These are phyloP conservation scores for Rhinogobius similis DNA, from an alignment of 2,113 vertebrate species.

Conservation along the genomic window DNA sequence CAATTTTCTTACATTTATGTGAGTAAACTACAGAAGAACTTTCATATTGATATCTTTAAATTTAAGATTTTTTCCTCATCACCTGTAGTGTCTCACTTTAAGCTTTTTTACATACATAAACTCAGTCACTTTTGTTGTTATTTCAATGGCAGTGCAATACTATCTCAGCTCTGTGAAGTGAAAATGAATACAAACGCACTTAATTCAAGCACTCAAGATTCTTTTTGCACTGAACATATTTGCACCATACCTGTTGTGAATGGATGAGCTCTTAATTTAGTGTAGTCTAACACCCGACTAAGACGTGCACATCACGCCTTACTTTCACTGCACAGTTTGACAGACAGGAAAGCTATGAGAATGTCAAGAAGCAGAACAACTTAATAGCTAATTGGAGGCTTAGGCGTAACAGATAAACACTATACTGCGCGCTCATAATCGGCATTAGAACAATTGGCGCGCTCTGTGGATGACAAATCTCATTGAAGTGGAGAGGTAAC, in stretches of 20 bases:
- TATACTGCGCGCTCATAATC: constrained; percentile 1
- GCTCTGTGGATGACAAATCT: constrained; percentile 9
- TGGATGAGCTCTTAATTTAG: not conserved
- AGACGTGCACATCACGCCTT: constrained; percentile 1
- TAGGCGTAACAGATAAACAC: constrained; percentile 29
- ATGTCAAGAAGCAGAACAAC: constrained; percentile 71
- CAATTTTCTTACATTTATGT: not conserved
- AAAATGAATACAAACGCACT: not conserved
- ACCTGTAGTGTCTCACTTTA: too few relatives aligned
- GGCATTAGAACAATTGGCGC: not conserved
- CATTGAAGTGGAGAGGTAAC: constrained; percentile 15
- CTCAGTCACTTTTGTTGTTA: too few relatives aligned
- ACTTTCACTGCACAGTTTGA: not conserved
- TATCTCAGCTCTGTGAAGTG: not conserved
- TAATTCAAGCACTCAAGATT: not conserved
- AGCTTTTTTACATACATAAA: too few relatives aligned
- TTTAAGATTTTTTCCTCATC: too few relatives aligned
- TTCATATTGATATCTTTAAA: too few relatives aligned
- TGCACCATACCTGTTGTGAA: not conserved
- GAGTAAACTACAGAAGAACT: too few relatives aligned
- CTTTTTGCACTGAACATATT: not conserved
- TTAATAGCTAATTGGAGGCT: constrained; percentile 73
- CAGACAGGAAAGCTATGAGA: constrained; percentile 10
- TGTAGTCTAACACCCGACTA: not conserved
- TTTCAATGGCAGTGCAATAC: not conserved